phyloP scores from a whole-genome alignment of 2,113 vertebrate species.

The Ailuropoda melanoleuca region DNA sequence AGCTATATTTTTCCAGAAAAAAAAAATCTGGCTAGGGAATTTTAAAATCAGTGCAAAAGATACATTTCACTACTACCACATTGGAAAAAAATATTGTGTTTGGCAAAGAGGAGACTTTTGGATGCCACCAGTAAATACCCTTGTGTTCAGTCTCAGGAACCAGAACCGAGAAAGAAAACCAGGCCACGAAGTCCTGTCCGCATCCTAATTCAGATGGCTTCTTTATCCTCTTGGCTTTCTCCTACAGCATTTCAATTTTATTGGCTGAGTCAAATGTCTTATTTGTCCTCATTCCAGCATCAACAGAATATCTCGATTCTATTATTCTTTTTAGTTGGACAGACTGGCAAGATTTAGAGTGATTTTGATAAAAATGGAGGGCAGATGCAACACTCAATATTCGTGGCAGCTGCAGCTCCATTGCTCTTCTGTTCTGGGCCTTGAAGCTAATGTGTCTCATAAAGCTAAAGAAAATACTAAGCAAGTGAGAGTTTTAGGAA shows the following conservation, averaged over 20 bases:
- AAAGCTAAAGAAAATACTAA: conserved; percentile 18
- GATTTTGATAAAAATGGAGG: conserved; percentile 59
- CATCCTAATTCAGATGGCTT: conserved; percentile 36
- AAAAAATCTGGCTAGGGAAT: conserved; percentile 43
- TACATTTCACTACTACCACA: conserved; percentile 48
- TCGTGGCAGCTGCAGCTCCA: conserved; percentile 33
- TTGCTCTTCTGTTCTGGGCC: neutral
- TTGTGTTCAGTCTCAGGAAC: conserved; percentile 48
- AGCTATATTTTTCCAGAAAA: conserved; percentile 51
- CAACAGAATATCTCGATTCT: conserved; percentile 58
- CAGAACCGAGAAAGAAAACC: conserved; percentile 38
- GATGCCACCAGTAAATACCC: conserved; percentile 56
- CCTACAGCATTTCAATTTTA: conserved; percentile 17
- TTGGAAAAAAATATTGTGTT: conserved; percentile 60
- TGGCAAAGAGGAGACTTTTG: conserved; percentile 48
- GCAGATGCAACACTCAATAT: conserved; percentile 25
- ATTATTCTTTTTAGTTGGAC: conserved; percentile 23
- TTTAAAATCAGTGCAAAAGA: conserved; percentile 45
- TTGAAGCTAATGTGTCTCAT: neutral
- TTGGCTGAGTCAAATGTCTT: conserved; percentile 51
- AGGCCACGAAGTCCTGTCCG: conserved; percentile 4
- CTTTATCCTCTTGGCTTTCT: conserved; percentile 61
- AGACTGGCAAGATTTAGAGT: conserved; percentile 36
- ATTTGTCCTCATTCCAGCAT: conserved; percentile 54
- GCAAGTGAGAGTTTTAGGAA: neutral